Evolutionary conservation across 1,140 invertebrate species (phyloP), one percentile per base, ranked within the genome.

Genomic region (Lepidostoma basale): DNA sequence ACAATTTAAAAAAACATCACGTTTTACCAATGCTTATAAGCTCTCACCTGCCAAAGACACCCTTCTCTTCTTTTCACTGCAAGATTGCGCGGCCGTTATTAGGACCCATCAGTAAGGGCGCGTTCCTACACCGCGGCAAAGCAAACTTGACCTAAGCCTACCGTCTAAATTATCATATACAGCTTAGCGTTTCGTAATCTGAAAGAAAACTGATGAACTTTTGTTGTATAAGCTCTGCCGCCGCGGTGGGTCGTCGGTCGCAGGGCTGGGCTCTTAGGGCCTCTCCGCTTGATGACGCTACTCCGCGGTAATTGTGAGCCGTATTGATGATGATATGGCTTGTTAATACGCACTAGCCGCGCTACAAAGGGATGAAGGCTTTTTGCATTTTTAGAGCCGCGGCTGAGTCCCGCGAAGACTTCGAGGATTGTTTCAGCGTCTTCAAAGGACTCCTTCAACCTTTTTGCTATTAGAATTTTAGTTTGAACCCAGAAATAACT

Each of bases 71-170:
- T 69, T 69, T 69, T 60, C 52, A 62, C 60, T 56, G 23, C 20
- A 69, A 69, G 68, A 69, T 69, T 69, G 68, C 62, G 20, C 14
- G 59, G 23, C 59, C 26, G 59, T 62, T 62, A 62, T 62, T 62
- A 62, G 59, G n/a, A n/a, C 59, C 39, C 9, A 28, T 39, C 59
- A 62, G 39, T 62, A 3, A 12, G n/a, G 39, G 23, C 22, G 18
- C 59, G n/a, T n/a, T n/a, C n/a, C n/a, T n/a, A n/a, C n/a, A n/a
- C n/a, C n/a, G n/a, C n/a, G n/a, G n/a, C n/a, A n/a, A n/a, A n/a
- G n/a, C n/a, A n/a, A n/a, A n/a, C n/a, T n/a, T n/a, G n/a, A n/a
- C n/a, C n/a, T n/a, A n/a, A n/a, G n/a, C n/a, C n/a, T n/a, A n/a
- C n/a, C n/a, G n/a, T n/a, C n/a, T n/a, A n/a, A n/a, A n/a, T n/a